phyloP scores from a whole-genome alignment of 2,888 invertebrate genomes.

The Myopa testacea region DNA sequence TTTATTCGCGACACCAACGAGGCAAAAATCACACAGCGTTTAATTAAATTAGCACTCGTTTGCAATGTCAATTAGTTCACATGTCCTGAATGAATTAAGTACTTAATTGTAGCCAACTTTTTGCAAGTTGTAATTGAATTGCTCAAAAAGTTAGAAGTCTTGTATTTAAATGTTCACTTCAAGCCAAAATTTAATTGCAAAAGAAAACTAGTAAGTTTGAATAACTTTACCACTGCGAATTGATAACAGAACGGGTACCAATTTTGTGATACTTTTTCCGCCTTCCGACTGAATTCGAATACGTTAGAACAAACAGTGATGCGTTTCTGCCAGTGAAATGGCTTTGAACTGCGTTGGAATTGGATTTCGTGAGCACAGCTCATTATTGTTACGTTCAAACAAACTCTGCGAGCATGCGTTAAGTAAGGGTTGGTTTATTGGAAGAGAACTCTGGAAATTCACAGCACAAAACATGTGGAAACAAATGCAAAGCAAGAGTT shows the following conservation, averaged over 20 bases:
- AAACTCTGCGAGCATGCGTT: conserved; percentile 42
- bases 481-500: too few relatives aligned
- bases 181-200: not conserved
- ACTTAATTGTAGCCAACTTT: not conserved
- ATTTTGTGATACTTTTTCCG: not conserved
- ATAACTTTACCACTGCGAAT: not conserved
- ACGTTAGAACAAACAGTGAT: conserved; percentile 23
- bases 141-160: not conserved
- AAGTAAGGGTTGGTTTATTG: conserved; percentile 41
- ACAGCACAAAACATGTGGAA: conserved; percentile 4
- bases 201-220: not conserved
- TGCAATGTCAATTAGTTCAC: conserved; percentile 32
- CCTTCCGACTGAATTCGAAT: conserved; percentile 31
- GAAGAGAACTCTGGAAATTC: conserved; percentile 9
- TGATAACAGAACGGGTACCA: not conserved
- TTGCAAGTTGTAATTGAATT: not conserved
- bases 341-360: conserved; percentile 30
- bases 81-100: not conserved
- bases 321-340: conserved; percentile 27
- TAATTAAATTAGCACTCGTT: conserved; percentile 40
- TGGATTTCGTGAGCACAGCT: conserved; percentile 20
- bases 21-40: conserved; percentile 14
- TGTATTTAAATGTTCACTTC: not conserved
- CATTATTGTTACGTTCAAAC: conserved; percentile 13
- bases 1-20: not conserved